Conservation (phyloP, 2,113 vertebrate species). For the Paedocypris sp. region DNA sequence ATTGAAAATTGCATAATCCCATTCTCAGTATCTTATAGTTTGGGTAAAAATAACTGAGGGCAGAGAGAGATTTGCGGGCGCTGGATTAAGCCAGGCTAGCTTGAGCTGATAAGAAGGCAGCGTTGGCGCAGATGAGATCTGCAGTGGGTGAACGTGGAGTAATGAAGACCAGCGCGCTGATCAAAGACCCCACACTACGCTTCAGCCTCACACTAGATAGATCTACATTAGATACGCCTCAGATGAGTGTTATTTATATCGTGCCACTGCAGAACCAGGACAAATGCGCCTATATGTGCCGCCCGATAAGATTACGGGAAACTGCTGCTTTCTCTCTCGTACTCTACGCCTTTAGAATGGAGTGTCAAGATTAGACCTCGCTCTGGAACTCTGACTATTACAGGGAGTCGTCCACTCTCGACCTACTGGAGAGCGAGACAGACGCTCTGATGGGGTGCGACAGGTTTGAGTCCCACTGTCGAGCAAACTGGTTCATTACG, state of each 20-base stretch:
- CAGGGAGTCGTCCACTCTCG: no score
- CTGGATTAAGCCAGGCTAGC: constrained; percentile 8
- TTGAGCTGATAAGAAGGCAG: constrained; percentile 8
- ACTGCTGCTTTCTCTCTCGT: neutral
- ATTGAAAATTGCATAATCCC: no score
- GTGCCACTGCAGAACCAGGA: neutral
- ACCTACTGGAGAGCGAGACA: no score
- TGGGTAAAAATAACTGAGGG: neutral
- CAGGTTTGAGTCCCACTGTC: no score
- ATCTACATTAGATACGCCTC: neutral
- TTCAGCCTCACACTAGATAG: constrained; percentile 8
- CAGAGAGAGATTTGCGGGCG: neutral
- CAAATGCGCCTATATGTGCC: neutral
- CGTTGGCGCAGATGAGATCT: constrained; percentile 16
- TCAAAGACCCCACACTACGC: constrained; percentile 2
- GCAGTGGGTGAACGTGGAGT: no score
- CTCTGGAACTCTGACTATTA: no score
- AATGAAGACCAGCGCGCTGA: neutral
- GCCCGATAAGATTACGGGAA: neutral
- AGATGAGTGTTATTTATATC: neutral
- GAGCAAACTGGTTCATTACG: no score
- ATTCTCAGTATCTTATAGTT: neutral
- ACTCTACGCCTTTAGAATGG: neutral
- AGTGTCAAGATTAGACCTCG: neutral
- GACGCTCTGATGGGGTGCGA: no score